Conservation (phyloP, 2,113 vertebrate genomes). For the Sturnira hondurensis region DNA sequence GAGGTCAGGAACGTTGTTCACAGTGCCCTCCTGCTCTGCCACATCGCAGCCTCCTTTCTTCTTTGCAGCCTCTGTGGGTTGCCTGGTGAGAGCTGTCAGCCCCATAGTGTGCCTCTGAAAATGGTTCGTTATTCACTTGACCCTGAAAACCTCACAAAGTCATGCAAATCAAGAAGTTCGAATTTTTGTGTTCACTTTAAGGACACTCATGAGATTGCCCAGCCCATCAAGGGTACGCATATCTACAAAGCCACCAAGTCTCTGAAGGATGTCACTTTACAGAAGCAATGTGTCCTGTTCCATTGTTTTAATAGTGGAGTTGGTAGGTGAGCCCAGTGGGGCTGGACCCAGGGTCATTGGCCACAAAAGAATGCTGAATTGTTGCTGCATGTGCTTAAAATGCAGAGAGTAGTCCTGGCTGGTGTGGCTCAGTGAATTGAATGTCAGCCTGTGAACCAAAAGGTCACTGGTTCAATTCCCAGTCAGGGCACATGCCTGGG, state of each 20-base stretch:
- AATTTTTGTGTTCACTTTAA: not conserved
- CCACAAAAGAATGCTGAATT: not conserved
- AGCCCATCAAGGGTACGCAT: not conserved
- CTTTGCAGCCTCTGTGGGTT: not conserved
- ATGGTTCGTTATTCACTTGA: not conserved
- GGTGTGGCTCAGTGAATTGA: too few species aligned
- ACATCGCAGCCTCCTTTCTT: not conserved
- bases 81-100: not conserved
- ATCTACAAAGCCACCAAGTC: not conserved
- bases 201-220: not conserved
- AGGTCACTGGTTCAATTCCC: too few species aligned
- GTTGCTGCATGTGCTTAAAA: not conserved
- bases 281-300: not conserved
- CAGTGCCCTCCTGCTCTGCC: not conserved
- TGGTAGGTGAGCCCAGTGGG: not conserved
- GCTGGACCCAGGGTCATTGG: not conserved
- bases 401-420: not conserved
- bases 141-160: not conserved
- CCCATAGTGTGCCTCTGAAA: not conserved
- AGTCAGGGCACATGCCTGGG: too few species aligned
- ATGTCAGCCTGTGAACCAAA: too few species aligned
- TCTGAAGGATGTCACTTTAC: not conserved
- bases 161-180: not conserved
- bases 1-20: not conserved
- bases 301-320: not conserved